phyloP scores from a whole-genome alignment of 2,797 vertebrate genomes.

The Lithobates sylvaticus region DNA sequence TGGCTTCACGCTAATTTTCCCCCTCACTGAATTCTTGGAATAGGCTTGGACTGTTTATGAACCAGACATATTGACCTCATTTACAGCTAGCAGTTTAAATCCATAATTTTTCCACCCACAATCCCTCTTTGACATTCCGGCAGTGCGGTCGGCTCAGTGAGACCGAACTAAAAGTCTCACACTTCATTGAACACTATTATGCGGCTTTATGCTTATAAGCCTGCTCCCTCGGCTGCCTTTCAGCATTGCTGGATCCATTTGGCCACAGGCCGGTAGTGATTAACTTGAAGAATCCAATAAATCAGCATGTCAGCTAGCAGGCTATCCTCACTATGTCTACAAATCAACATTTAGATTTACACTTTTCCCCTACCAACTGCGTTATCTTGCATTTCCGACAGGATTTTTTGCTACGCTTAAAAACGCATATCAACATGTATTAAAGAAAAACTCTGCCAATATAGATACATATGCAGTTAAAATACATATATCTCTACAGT shows the following conservation, averaged over 20 bases:
- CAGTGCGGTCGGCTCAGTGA: constrained; percentile 85
- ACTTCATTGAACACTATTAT: constrained; percentile 98
- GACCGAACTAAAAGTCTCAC: constrained; percentile 95
- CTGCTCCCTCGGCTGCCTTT: constrained; percentile 87
- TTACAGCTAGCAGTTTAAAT: constrained; percentile 92
- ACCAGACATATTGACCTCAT: constrained; percentile 97
- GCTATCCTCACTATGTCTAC: constrained; percentile 84
- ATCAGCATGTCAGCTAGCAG: constrained; percentile 91
- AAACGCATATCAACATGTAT: constrained; percentile 10
- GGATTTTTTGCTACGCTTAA: constrained; percentile 2
- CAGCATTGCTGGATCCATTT: constrained; percentile 86
- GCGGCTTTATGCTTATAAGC: constrained; percentile 90
- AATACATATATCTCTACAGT: no score
- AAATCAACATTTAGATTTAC: constrained; percentile 88
- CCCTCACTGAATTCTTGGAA: constrained; percentile 85
- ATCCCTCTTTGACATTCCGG: constrained; percentile 87
- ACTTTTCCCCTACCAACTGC: constrained; percentile 66
- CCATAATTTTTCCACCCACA: constrained; percentile 90
- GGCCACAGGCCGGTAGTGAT: constrained; percentile 87
- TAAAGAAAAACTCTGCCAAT: background rate
- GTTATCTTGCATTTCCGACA: constrained; percentile 56
- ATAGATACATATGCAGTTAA: no score
- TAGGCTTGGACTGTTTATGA: constrained; percentile 95
- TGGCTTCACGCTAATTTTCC: constrained; percentile 92
- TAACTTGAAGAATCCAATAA: constrained; percentile 97